Conservation (phyloP, 1,140 invertebrate species). For the Anoplophora glabripennis region DNA sequence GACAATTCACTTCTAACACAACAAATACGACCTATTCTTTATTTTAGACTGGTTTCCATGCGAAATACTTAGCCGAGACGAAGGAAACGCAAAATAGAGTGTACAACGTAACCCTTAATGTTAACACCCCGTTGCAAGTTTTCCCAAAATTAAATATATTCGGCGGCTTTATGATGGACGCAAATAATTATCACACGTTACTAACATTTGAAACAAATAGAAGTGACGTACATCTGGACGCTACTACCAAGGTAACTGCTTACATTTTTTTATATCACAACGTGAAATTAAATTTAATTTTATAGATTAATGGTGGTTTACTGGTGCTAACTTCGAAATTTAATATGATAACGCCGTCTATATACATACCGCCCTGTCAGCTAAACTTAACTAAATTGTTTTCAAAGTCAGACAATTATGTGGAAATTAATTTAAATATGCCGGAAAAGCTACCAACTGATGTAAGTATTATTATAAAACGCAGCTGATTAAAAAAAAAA, state of each 20-base stretch:
- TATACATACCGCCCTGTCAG: slow-evolving; percentile 62
- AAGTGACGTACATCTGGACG: slow-evolving; percentile 49
- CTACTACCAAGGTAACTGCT: slow-evolving; percentile 51
- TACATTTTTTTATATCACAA: slow-evolving; percentile 22
- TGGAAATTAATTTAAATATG: slow-evolving; percentile 31
- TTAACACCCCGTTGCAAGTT: slow-evolving; percentile 56
- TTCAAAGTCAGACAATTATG: slow-evolving; percentile 22
- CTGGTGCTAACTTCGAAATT: slow-evolving; percentile 37
- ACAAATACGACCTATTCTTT: slow-evolving; percentile 1
- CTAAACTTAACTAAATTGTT: slow-evolving; percentile 57
- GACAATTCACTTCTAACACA: neutral
- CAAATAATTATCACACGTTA: slow-evolving; percentile 53
- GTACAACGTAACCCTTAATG: slow-evolving; percentile 51
- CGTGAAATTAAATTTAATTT: slow-evolving; percentile 9
- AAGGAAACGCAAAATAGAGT: slow-evolving; percentile 50
- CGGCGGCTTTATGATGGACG: slow-evolving; percentile 53
- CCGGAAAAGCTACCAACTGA: slow-evolving; percentile 28
- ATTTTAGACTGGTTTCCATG: slow-evolving; percentile 49
- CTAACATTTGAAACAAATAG: slow-evolving; percentile 50
- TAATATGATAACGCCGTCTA: slow-evolving; percentile 57
- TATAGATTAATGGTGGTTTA: slow-evolving; percentile 31
- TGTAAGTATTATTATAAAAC: slow-evolving; percentile 21
- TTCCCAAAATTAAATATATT: slow-evolving; percentile 52
- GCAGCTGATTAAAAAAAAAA: no score
- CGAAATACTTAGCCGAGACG: slow-evolving; percentile 53